Percentiles rank a stretch among this genome's conserved stretches.
Evolutionary conservation across 2,888 invertebrate genomes (phyloP).

Genomic region (Hecatera dysodea): DNA sequence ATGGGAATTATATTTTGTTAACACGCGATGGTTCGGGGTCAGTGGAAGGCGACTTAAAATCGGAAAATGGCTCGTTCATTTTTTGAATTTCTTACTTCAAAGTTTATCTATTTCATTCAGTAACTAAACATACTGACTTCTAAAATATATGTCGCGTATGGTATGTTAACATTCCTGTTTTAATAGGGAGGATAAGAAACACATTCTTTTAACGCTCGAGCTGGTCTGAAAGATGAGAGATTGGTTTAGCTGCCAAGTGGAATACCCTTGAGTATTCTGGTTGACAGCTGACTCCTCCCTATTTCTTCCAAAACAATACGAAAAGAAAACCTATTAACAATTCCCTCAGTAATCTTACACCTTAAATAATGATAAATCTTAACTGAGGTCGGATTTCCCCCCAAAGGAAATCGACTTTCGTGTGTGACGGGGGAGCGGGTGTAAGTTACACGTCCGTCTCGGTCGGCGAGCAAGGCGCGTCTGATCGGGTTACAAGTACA

Average conservation of each 20-base stretch:
- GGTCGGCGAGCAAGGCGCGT: constrained; percentile 75
- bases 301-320: constrained; percentile 5
- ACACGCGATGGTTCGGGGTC: constrained; percentile 29
- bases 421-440: constrained; percentile 71
- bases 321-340: constrained; percentile 34
- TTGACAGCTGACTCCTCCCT: constrained; percentile 1
- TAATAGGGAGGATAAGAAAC: not conserved
- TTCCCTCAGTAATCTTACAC: constrained; percentile 54
- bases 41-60: not conserved
- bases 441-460: constrained; percentile 80
- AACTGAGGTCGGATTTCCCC: constrained; percentile 66
- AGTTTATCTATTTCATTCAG: not conserved
- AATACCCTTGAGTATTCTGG: not conserved
- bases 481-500: constrained; percentile 81
- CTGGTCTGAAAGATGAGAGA: not conserved
- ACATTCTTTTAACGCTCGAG: not conserved
- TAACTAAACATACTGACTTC: too few relatives aligned
- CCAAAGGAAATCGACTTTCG: constrained; percentile 82
- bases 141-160: too few relatives aligned
- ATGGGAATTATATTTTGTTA: constrained; percentile 41
- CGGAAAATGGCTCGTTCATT: not conserved
- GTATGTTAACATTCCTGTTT: not conserved
- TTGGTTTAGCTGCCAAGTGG: not conserved
- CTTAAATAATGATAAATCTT: constrained; percentile 55
- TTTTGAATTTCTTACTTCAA: not conserved